Evolutionary conservation across 1,140 invertebrate species (phyloP), one percentile per base, ranked within the genome.

Genomic region (Bombus waltoni): DNA sequence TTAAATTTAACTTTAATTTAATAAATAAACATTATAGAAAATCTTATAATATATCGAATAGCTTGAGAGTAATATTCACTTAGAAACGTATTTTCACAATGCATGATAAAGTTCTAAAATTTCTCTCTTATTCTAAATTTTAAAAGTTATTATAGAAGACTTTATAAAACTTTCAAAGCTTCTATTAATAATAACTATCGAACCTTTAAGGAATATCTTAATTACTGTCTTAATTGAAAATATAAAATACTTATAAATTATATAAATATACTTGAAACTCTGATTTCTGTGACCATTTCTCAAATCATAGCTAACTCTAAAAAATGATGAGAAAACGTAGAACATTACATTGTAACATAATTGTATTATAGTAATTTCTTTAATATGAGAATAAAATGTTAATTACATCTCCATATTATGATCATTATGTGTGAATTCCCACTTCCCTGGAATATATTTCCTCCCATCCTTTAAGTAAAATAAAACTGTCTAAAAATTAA

Each of bases 401-500:
- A 15, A 78, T 44, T 47, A 4, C 13, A 66, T 0, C 9, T 47
- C 3, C 10, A 2, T 68, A 11, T 44, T 35, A 15, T 28, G 71
- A 53, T 70, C 22, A 40, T n/a, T 9, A 85, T 71, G 38, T 82
- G 53, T 44, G 57, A 59, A 59, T 53, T 53, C 18, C 18, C 18
- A 53, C 6, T 53, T 6, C 6, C 18, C 42, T 87, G 25, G 8
- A 59, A 76, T 76, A 28, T 9, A 65, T 77, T 81, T 71, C 22
- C 40, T 72, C 44, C n/a, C 4, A 32, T 32, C 6, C n/a, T 32
- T 35, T 38, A 22, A 35, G 38, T 13, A 71, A n/a, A 85, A 93
- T 94, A 59, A 95, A 96, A 93, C 97, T 96, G 96, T 96, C 93
- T 97, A 97, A 86, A 98, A 96, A 94, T 98, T 97, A 93, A 97